A percentile compares a stretch with the other conserved stretches of the same genome.
These are phyloP conservation scores for Yponomeuta plumbellus DNA, from an alignment of 2,888 invertebrate species.

Conservation along the genomic window DNA sequence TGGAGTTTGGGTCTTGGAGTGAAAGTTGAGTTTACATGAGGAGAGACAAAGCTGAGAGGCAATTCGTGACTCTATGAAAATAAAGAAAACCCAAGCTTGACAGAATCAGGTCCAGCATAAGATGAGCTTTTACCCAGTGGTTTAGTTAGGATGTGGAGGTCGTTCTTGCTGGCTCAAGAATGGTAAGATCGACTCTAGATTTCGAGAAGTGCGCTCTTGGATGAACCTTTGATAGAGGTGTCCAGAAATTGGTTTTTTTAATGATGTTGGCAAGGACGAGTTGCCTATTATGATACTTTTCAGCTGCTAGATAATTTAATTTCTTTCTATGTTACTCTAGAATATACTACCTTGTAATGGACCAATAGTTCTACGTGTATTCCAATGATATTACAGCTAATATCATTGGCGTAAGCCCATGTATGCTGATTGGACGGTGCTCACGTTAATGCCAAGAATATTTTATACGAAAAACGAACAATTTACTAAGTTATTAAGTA, in stretches of 20 bases:
- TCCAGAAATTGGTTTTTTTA: not conserved
- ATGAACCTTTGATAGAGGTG: not conserved
- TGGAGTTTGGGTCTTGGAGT: not conserved
- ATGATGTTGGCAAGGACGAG: too few relatives aligned
- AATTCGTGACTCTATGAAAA: too few relatives aligned
- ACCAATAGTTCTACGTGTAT: not conserved
- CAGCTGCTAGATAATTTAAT: too few relatives aligned
- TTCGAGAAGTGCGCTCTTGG: not conserved
- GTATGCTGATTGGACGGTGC: constrained; percentile 4
- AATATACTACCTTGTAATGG: not conserved
- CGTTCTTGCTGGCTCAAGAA: not conserved
- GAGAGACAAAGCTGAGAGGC: too few relatives aligned
- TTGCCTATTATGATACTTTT: too few relatives aligned
- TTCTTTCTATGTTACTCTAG: not conserved
- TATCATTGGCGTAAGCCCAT: constrained; percentile 1
- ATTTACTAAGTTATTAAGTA: not conserved
- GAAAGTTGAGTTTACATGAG: too few relatives aligned
- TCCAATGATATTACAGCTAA: not conserved
- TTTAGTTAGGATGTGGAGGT: not conserved
- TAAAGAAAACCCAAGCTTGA: too few relatives aligned
- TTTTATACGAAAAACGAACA: constrained; percentile 8
- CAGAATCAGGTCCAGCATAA: not conserved
- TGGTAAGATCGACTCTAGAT: not conserved
- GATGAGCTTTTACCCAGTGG: not conserved
- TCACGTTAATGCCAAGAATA: constrained; percentile 14